phyloP scores from a whole-genome alignment of 2,888 invertebrate genomes.

The Hyppa rectilinea region DNA sequence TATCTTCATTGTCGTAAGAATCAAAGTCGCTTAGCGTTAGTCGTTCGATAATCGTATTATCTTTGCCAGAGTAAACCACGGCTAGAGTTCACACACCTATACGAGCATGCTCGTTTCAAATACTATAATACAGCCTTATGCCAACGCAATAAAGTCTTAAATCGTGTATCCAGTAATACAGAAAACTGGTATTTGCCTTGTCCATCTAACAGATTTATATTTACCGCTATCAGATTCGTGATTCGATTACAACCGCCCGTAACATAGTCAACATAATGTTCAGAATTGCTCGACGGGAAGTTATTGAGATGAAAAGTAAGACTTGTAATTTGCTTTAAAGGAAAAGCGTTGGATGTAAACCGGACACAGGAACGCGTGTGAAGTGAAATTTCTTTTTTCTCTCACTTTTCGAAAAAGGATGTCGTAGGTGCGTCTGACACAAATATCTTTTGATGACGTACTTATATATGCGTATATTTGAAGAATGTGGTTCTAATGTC shows the following conservation, averaged over 20 bases:
- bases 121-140: conserved; percentile 59
- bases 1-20: conserved; percentile 49
- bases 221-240: conserved; percentile 55
- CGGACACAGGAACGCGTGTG: conserved; percentile 86
- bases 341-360: conserved; percentile 87
- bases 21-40: conserved; percentile 55
- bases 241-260: conserved; percentile 43
- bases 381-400: conserved; percentile 84
- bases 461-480: conserved; percentile 54
- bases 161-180: conserved; percentile 62
- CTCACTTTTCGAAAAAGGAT: conserved; percentile 85
- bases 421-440: conserved; percentile 81
- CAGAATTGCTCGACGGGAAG: conserved; percentile 43
- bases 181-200: conserved; percentile 75
- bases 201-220: conserved; percentile 69
- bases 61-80: conserved; percentile 71
- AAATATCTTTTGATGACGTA: conserved; percentile 76
- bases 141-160: conserved; percentile 66
- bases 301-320: conserved; percentile 34
- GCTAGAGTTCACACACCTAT: conserved; percentile 75
- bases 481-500: conserved; percentile 59
- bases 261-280: conserved; percentile 60
- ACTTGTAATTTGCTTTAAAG: conserved; percentile 78
- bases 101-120: conserved; percentile 56
- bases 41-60: conserved; percentile 50